Evolutionary conservation across 2,113 vertebrate genomes (phyloP).

Genomic region (Desmodus rotundus): DNA sequence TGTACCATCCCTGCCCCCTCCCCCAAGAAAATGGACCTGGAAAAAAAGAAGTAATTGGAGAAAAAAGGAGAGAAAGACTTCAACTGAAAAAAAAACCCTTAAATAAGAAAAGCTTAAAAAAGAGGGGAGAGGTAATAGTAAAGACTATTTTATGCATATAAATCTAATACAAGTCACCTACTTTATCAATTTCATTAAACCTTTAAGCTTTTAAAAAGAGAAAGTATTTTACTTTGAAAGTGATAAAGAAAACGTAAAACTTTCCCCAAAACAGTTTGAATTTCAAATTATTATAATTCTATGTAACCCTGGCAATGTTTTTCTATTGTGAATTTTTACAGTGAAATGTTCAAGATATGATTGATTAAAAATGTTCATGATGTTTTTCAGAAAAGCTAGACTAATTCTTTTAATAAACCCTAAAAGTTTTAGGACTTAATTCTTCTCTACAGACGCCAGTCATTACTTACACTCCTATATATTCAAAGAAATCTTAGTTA

Average conservation of each 20-base stretch:
- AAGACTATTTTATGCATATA: not conserved
- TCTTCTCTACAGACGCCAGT: not conserved
- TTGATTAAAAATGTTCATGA: not conserved
- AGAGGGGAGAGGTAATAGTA: not conserved
- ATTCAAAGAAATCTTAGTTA: not conserved
- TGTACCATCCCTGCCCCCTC: rapidly evolving
- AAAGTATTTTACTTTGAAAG: not conserved
- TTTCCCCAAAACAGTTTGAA: not conserved
- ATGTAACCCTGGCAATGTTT: not conserved
- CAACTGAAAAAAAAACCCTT: not conserved
- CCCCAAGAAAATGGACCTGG: not conserved
- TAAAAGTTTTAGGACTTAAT: not conserved
- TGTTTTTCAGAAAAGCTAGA: not conserved
- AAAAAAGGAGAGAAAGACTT: not conserved
- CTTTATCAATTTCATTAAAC: not conserved
- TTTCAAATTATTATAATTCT: not conserved
- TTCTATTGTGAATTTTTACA: not conserved
- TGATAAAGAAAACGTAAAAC: not conserved
- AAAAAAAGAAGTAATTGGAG: not conserved
- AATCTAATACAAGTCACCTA: not conserved
- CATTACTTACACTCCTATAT: not conserved
- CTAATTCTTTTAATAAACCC: not conserved
- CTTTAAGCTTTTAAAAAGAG: not conserved
- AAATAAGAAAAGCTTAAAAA: not conserved
- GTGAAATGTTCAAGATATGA: not conserved